phyloP scores from a whole-genome alignment of 2,113 vertebrate genomes.

The Opisthocomus hoazin region DNA sequence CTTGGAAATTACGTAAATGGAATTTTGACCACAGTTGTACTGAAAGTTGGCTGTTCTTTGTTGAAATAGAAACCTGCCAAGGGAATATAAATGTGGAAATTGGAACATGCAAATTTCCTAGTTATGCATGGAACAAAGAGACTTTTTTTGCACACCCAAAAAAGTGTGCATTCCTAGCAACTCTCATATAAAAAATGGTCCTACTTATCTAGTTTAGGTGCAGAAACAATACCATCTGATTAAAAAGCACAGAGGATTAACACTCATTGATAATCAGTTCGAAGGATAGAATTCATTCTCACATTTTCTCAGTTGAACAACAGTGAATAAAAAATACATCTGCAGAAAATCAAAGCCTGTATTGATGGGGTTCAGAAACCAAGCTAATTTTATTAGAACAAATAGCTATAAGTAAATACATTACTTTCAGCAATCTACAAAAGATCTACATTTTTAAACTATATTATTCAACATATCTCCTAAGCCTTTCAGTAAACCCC shows the following conservation, averaged over 20 bases:
- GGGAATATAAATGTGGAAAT: neutral
- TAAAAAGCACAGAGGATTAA: neutral
- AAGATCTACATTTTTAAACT: neutral
- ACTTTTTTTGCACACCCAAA: neutral
- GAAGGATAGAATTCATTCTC: neutral
- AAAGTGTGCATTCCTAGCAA: neutral
- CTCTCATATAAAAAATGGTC: neutral
- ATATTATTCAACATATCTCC: neutral
- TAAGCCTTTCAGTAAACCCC: neutral
- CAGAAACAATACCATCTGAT: neutral
- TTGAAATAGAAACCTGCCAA: neutral
- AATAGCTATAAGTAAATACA: neutral
- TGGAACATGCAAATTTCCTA: neutral
- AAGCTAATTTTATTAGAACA: neutral
- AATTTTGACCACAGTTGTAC: neutral
- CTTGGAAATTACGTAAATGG: neutral
- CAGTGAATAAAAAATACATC: neutral
- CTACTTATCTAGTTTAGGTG: neutral
- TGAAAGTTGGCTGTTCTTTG: neutral
- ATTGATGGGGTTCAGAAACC: neutral
- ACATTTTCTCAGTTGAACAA: neutral
- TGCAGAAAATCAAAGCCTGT: neutral
- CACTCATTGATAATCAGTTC: neutral
- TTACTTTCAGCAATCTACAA: neutral
- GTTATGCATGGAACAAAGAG: neutral